Conservation (phyloP, 2,113 vertebrate genomes). For the Chaetura pelagica region DNA sequence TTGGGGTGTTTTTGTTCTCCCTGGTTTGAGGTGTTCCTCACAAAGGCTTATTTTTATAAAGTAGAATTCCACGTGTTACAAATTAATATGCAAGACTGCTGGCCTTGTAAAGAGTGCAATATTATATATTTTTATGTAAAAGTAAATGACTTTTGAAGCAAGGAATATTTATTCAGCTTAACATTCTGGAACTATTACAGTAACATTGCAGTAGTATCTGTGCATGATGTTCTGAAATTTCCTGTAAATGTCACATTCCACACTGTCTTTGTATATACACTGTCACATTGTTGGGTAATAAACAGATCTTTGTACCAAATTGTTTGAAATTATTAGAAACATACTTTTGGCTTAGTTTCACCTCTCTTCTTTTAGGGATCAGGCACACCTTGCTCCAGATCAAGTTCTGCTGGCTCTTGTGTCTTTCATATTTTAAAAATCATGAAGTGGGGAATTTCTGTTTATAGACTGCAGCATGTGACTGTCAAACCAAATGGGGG, state of each 20-base stretch:
- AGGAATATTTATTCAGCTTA: constrained; percentile 81
- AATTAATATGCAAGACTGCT: constrained; percentile 75
- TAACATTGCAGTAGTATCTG: constrained; percentile 43
- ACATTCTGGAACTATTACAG: constrained; percentile 63
- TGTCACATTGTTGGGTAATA: constrained; percentile 73
- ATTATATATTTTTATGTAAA: constrained; percentile 82
- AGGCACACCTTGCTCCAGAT: not conserved
- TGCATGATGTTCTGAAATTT: constrained; percentile 67
- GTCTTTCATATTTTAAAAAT: not conserved
- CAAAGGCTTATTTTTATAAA: constrained; percentile 72
- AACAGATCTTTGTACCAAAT: constrained; percentile 62
- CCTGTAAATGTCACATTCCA: constrained; percentile 66
- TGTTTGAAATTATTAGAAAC: not conserved
- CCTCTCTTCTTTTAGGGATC: not conserved
- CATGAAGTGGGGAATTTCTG: not conserved
- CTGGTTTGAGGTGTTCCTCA: constrained; percentile 55
- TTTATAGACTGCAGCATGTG: not conserved
- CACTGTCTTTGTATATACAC: constrained; percentile 61
- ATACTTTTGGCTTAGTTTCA: not conserved
- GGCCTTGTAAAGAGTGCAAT: constrained; percentile 80
- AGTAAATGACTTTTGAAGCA: constrained; percentile 58
- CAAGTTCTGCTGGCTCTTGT: not conserved
- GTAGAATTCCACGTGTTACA: constrained; percentile 67
- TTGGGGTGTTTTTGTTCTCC: constrained; percentile 46
- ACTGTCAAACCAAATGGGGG: not conserved